Base-by-base conservation (phyloP, 1,140 invertebrate genomes). In the Drusus annulatus region DNA sequence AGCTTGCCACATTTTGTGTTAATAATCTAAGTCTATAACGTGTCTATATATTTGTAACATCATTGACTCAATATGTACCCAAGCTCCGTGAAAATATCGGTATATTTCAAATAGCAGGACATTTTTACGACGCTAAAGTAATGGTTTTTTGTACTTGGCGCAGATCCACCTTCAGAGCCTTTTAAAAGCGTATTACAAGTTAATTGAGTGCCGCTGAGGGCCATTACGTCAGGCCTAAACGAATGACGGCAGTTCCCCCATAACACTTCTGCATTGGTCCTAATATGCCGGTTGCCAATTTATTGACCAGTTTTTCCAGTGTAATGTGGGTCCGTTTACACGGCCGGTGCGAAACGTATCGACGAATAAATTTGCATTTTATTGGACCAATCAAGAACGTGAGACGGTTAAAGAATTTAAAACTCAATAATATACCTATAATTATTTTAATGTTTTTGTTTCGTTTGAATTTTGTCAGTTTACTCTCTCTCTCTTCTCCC, bases 181-280 rank as follows among this genome's bases (percentile, higher is more conserved):
- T 69, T 36, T 50, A 74, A 60, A 31, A 52, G 6, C 17, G 63
- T 65, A 81, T 81, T 78, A 68, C 23, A 23, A 28, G 73, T 78
- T 78, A 78, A 81, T 81, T 73, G 68, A 81, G 62, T 50, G 63
- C 25, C 52, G n/a, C 69, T 21, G 68, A 69, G 15, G 45, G 28
- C 50, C 62, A 81, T 81, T 81, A 81, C 79, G 80, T 81, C 80
- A 78, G 65, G 71, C 17, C 50, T 65, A 74, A 81, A 79, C 60
- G 69, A 77, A 76, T 74, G 77, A 76, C 71, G 74, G 69, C 80
- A 81, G 76, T 81, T 81, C 76, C 76, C 74, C 76, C 25, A n/a
- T 25, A 60, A 60, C 74, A 76, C 56, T 52, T 36, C 31, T 76
- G 28, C 56, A 79, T n/a, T 45, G 78, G 56, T 45, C 21, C 36